Percentiles rank a stretch among this genome's conserved stretches.
Conservation (phyloP, 2,797 vertebrate genomes). For the Salmo trutta region DNA sequence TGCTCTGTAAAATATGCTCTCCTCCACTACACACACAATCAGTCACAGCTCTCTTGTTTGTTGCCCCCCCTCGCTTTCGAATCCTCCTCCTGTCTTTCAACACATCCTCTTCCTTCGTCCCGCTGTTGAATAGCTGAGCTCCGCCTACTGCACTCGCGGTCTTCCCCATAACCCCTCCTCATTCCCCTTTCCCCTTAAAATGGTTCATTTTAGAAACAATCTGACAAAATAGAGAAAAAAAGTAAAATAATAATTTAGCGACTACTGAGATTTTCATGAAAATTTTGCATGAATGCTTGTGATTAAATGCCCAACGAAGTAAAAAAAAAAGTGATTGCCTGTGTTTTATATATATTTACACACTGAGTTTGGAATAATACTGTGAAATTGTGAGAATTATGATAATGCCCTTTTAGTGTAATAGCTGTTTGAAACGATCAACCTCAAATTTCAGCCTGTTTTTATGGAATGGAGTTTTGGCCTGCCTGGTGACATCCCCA, state of each 20-base stretch:
- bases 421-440: too few relatives aligned
- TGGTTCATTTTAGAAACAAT: background rate
- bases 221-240: background rate
- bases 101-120: conserved; percentile 18
- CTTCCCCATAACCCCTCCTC: conserved; percentile 37
- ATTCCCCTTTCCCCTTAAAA: background rate
- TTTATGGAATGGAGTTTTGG: too few relatives aligned
- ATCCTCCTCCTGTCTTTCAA: conserved; percentile 30
- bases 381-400: too few relatives aligned
- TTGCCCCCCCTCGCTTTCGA: conserved; percentile 41
- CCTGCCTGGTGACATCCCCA: too few relatives aligned
- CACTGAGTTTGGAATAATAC: too few relatives aligned
- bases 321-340: too few relatives aligned
- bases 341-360: too few relatives aligned
- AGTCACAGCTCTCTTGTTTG: conserved; percentile 32
- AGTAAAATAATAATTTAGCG: too few relatives aligned
- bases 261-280: background rate
- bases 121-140: conserved; percentile 59
- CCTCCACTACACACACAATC: conserved; percentile 53
- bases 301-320: too few relatives aligned
- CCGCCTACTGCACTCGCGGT: conserved; percentile 58
- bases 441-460: too few relatives aligned
- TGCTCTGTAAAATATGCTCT: conserved; percentile 52
- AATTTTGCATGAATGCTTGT: background rate
- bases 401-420: too few relatives aligned